Base-by-base conservation (phyloP, 2,888 invertebrate species). In the Neoaliturus tenellus region DNA sequence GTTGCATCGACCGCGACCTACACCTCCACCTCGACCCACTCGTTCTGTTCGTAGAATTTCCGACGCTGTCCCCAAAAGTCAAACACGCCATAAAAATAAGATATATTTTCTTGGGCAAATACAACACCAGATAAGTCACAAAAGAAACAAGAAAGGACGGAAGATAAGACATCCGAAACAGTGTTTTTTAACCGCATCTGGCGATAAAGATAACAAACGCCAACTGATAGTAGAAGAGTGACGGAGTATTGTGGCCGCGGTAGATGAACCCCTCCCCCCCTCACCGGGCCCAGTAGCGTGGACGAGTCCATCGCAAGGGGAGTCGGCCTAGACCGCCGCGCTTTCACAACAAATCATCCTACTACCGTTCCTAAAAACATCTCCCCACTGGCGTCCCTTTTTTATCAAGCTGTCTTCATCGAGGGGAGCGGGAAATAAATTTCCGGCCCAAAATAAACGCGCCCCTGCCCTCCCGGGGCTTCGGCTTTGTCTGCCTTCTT, bases 371-470 rank as follows among this genome's bases (percentile, higher is more conserved):
- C 75, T 44, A 17, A 44, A 75, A 75, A 75, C 75, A 75, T 75
- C 48, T 23, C n/a, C 44, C 31, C 28, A 17, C 3, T 41, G 20
- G 35, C 71, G 20, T 28, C 73, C 48, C 48, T 75, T 75, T 75
- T 75, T 75, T 75, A 75, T 75, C 48, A 48, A 75, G 75, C 75
- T 75, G 75, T 48, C 48, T 75, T 33, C 44, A 23, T 51, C 48
- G 33, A 17, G 48, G 75, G 75, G 75, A 33, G 33, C 20, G 28
- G 23, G 75, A 75, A 75, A 75, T 75, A 75, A 75, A 75, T 75
- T 75, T 75, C 75, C 75, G 75, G 75, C 48, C 75, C 48, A 51
- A 75, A 75, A 75, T 75, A 75, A 75, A 75, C 75, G 5, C 75
- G 14, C 75, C 75, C 75, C 44, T 23, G 71, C 20, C 48, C 75